Evolutionary conservation across 2,113 vertebrate genomes (phyloP), one percentile per base, ranked within the genome.

Genomic region (Zosterops hypoxanthus): DNA sequence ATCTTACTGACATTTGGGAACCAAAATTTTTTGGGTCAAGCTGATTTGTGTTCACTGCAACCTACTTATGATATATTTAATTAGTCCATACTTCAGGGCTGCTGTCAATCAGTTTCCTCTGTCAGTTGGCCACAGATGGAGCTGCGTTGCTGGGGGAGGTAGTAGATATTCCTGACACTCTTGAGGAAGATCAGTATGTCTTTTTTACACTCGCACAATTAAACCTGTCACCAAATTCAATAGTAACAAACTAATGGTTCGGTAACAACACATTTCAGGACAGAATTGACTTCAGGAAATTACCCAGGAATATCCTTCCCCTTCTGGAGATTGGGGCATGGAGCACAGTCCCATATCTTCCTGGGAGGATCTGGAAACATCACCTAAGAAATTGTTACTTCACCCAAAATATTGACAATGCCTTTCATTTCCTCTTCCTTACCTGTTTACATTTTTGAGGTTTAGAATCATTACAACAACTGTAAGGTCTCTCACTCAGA

Each of bases 41-140:
- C 60, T 83, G 90, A 93, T 83, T 73, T 88, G 86, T 92, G 81
- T 77, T 96, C 91, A 41, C 80, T 88, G 90, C 91, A 94, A 93
- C 96, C 94, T 94, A 95, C 73, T 92, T 95, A 79, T 6, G 63
- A 73, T 94, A 22, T 24, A 93, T 93, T 94, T 95, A 95, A 96
- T 97, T 94, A 94, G 95, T 75, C 80, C 82, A 71, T 78, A 86
- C 88, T 97, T 77, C 80, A 86, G 68, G 82, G 76, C 68, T 73
- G 82, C 94, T 96, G 94, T 94, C 95, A 90, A 77, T 93, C 79
- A 88, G 5, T 81, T 88, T 96, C 72, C 59, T 92, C 68, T 90
- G 90, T 94, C 66, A 75, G 49, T 3, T 73, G 79, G 85, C 42
- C 55, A 77, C 79, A 88, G 55, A 72, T 25, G 18, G 33, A 94